These are phyloP conservation scores for Dynastes hyllus DNA, from an alignment of 2,888 invertebrate genomes.

Conservation along the genomic window DNA sequence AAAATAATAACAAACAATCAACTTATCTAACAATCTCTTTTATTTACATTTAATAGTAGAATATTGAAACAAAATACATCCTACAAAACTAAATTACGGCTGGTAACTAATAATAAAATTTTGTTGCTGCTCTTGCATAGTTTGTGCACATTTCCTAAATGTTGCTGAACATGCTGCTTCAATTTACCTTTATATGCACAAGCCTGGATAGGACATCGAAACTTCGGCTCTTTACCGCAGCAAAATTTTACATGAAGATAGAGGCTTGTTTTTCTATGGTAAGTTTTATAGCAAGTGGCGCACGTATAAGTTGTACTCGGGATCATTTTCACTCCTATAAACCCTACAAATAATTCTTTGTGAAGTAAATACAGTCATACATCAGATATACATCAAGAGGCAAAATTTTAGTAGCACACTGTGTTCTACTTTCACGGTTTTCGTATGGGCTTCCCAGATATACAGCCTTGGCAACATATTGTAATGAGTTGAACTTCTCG, in stretches of 20 bases:
- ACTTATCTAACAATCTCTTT: no score
- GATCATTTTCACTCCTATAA: neutral
- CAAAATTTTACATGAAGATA: constrained; percentile 47
- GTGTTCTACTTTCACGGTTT: no score
- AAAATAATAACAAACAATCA: neutral
- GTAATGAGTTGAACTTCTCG: no score
- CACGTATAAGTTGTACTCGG: constrained; percentile 18
- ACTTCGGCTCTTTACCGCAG: constrained; percentile 49
- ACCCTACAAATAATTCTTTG: constrained; percentile 11
- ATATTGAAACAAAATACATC: constrained; percentile 1
- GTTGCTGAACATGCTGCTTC: constrained; percentile 49
- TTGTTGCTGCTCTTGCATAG: constrained; percentile 24
- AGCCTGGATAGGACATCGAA: constrained; percentile 37
- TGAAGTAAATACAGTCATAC: neutral
- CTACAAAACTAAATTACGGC: neutral
- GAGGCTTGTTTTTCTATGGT: constrained; percentile 39
- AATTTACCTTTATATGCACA: constrained; percentile 50
- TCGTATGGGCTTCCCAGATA: no score
- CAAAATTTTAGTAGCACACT: no score
- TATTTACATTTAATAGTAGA: neutral
- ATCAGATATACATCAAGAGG: neutral
- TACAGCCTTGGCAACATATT: no score
- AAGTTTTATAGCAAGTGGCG: constrained; percentile 33
- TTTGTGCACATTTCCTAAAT: constrained; percentile 49
- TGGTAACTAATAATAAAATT: constrained; percentile 8